phyloP scores from a whole-genome alignment of 2,113 vertebrate species.

The Psilopsiagon aurifrons region DNA sequence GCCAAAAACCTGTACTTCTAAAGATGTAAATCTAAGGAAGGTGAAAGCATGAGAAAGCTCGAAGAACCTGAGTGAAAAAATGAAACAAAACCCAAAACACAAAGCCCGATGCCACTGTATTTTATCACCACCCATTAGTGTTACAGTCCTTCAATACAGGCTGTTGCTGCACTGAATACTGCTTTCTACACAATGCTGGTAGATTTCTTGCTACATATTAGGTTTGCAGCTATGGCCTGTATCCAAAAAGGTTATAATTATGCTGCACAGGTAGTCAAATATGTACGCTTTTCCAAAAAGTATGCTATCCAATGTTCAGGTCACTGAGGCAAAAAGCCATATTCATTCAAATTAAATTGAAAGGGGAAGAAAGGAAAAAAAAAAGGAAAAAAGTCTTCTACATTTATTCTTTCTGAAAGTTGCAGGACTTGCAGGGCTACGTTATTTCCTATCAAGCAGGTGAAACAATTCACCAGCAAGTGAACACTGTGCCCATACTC shows the following conservation, averaged over 20 bases:
- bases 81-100: not conserved
- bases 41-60: not conserved
- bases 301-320: not conserved
- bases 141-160: not conserved
- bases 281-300: not conserved
- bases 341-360: not conserved
- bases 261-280: not conserved
- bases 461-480: not conserved
- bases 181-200: not conserved
- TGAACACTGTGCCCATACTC: accelerated
- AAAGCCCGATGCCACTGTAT: not conserved
- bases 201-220: not conserved
- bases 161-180: not conserved
- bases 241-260: not conserved
- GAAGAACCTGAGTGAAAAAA: not conserved
- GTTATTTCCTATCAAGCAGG: not conserved
- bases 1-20: not conserved
- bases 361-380: not conserved
- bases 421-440: not conserved
- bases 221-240: not conserved
- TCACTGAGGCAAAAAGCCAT: not conserved
- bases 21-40: not conserved
- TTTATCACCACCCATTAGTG: not conserved
- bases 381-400: not conserved
- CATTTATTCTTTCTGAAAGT: not conserved